A percentile compares a stretch with the other conserved stretches of the same genome.
These are phyloP conservation scores for Solenodon paradoxus DNA, from an alignment of 2,113 vertebrate genomes.

Conservation along the genomic window DNA sequence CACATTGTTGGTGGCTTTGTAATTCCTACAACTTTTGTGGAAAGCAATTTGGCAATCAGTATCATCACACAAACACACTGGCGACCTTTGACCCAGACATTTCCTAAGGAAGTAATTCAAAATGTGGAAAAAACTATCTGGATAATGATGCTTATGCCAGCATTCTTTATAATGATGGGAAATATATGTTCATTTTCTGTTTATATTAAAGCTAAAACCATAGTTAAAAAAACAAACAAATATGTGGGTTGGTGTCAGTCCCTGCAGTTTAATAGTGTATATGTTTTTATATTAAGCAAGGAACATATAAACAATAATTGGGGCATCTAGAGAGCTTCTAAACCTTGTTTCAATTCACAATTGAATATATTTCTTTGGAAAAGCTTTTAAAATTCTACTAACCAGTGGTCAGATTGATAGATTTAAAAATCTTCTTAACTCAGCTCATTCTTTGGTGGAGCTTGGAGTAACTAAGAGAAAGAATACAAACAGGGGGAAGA, in stretches of 20 bases:
- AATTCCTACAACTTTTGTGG: not conserved
- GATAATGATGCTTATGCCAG: not conserved
- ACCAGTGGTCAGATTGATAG: not conserved
- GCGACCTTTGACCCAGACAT: constrained; percentile 39
- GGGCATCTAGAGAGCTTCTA: not conserved
- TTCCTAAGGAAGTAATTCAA: constrained; percentile 68
- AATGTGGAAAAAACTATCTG: constrained; percentile 12
- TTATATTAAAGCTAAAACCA: not conserved
- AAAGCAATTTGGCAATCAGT: not conserved
- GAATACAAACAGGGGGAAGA: not conserved
- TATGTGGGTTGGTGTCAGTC: too few relatives aligned
- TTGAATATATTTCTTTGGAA: not conserved
- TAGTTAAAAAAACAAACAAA: not conserved
- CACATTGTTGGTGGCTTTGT: not conserved
- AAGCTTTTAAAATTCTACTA: not conserved
- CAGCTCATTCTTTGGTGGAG: not conserved
- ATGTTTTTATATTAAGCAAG: not conserved
- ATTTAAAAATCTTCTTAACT: not conserved
- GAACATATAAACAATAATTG: not conserved
- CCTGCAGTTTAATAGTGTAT: not conserved
- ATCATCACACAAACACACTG: not conserved
- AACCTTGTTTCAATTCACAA: not conserved
- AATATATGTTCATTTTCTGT: not conserved
- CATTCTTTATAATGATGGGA: not conserved
- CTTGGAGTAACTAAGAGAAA: not conserved